Evolutionary conservation across 2,113 vertebrate species (phyloP).

Genomic region (Cettia cetti): DNA sequence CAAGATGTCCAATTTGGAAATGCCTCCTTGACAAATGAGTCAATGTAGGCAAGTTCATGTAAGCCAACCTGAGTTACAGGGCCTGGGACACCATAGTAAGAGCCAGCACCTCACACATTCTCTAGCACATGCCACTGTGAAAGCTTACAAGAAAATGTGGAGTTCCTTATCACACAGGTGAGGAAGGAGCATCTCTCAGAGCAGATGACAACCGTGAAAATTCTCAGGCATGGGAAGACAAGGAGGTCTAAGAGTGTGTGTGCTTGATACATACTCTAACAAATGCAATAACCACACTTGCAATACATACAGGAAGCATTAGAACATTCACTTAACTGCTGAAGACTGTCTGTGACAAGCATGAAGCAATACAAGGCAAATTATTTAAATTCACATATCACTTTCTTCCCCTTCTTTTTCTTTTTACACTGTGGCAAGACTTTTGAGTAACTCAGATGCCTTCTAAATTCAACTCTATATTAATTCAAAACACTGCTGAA

Average conservation of each 20-base stretch:
- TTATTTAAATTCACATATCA: neutral
- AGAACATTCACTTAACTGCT: neutral
- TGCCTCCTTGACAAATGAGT: neutral
- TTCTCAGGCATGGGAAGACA: neutral
- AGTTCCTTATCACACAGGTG: neutral
- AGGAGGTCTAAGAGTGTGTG: neutral
- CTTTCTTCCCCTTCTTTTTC: neutral
- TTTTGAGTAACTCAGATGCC: neutral
- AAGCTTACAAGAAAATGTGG: neutral
- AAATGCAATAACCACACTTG: neutral
- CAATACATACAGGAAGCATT: neutral
- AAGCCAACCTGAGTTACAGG: neutral
- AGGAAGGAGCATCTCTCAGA: neutral
- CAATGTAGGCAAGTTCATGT: neutral
- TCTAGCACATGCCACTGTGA: neutral
- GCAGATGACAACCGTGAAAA: neutral
- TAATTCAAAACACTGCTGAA: neutral
- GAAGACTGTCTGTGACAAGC: neutral
- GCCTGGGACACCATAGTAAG: neutral
- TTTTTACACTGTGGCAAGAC: neutral
- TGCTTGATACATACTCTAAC: neutral
- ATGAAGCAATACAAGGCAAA: neutral
- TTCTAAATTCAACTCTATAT: neutral
- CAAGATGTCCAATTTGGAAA: neutral
- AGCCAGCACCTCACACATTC: neutral